These are phyloP conservation scores for Zelleria hepariella DNA, from an alignment of 2,888 invertebrate genomes.

Conservation along the genomic window DNA sequence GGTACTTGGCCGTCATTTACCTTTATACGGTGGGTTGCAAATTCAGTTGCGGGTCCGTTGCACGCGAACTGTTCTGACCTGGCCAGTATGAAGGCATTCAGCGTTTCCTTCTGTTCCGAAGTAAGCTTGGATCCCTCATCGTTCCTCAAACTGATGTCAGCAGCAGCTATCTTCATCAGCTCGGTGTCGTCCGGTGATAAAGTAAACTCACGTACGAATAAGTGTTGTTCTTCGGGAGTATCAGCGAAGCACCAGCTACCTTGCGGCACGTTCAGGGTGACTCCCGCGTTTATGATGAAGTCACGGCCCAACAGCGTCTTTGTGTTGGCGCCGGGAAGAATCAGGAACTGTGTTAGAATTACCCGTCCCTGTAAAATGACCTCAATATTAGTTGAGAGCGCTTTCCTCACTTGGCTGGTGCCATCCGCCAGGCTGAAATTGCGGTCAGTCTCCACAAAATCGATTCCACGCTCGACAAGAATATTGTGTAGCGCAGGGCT, in stretches of 20 bases:
- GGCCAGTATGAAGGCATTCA: conserved; percentile 3
- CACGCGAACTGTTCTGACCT: background rate
- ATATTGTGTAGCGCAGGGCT: background rate
- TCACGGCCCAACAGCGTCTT: background rate
- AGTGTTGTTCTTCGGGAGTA: background rate
- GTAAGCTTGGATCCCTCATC: conserved; percentile 10
- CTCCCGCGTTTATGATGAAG: background rate
- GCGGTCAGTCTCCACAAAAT: background rate
- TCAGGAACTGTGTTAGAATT: no score
- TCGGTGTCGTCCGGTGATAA: background rate
- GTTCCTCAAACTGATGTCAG: conserved; percentile 2
- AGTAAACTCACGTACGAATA: background rate
- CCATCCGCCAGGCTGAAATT: background rate
- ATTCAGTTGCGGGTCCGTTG: conserved; percentile 13
- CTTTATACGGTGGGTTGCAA: conserved; percentile 22
- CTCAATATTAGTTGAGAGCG: background rate
- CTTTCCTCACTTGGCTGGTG: background rate
- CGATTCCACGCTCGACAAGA: background rate
- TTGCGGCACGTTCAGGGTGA: background rate
- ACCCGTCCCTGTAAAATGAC: no score
- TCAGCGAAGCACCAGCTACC: background rate
- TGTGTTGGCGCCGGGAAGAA: background rate
- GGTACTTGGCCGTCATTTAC: conserved; percentile 23
- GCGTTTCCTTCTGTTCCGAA: conserved; percentile 1
- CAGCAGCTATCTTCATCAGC: background rate